Evolutionary conservation across 2,888 invertebrate genomes (phyloP), one percentile per base, ranked within the genome.

Genomic region (Eucera pruinosa): DNA sequence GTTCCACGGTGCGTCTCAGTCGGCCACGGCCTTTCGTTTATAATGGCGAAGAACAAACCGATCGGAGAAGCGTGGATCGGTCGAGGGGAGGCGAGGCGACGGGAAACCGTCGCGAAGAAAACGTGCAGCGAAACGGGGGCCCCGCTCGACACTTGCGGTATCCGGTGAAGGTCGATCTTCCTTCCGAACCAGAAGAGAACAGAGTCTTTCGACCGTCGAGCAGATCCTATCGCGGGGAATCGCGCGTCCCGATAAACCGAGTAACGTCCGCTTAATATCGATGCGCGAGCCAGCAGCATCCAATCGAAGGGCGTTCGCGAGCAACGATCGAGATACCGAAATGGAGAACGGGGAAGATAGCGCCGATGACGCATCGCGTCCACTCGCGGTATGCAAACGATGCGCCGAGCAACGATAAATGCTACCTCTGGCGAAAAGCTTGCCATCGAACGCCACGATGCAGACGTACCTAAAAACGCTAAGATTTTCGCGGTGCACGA

Each of bases 21-120:
- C 75, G 82, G 71, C 70, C 79, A 72, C 61, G 80, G 58, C 66
- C 77, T 84, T 81, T 72, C 78, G 62, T 72, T 62, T 61, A 71
- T 75, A 72, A 66, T 72, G 78, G 75, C 50, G 61, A 68, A 47
- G 52, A 82, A 75, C 58, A 65, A 69, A 69, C 68, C 68, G 67
- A 64, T 57, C 74, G 36, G 36, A 11, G 50, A 45, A 61, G 25
- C 50, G 62, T 11, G 43, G 77, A 64, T 48, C 68, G 76, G 36
- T 36, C 15, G 30, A 39, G 52, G 43, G 27, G 64, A 36, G 50
- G 41, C 33, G 36, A 36, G 62, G 55, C 54, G 65, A 68, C 72
- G 77, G 82, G 82, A 86, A 84, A 81, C n/a, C 41, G 64, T 47
- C 52, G 61, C 43, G 73, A 73, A 80, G 81, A 71, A 83, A 84